These are phyloP conservation scores for Porites divaricata DNA, from an alignment of 92 coral and sea anemone species.

Conservation along the genomic window DNA sequence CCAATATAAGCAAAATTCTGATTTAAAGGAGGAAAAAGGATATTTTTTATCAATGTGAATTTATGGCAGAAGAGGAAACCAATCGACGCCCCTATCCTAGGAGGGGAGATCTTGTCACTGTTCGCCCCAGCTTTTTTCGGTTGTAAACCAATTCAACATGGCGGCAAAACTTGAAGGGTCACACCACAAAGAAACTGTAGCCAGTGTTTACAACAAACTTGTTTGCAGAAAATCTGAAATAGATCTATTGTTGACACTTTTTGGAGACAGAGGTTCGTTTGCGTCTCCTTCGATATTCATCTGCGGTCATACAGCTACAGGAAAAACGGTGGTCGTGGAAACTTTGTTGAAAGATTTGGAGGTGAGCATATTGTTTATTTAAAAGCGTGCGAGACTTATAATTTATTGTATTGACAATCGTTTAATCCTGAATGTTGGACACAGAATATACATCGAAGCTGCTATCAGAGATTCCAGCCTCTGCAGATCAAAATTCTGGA, in stretches of 20 bases:
- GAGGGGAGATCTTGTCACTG: not conserved
- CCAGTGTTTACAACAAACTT: constrained; percentile 37
- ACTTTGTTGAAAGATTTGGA: constrained; percentile 69
- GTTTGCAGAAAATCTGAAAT: constrained; percentile 77
- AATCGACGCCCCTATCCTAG: not conserved
- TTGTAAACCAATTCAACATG: constrained; percentile 3
- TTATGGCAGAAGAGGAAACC: not conserved
- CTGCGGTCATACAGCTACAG: constrained; percentile 91
- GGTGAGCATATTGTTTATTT: constrained; percentile 40
- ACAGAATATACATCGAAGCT: too few relatives aligned
- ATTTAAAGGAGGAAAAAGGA: too few relatives aligned
- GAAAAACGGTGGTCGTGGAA: constrained; percentile 78
- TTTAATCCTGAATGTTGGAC: too few relatives aligned
- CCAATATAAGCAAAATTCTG: too few relatives aligned
- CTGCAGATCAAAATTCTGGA: too few relatives aligned
- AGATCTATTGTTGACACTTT: constrained; percentile 68
- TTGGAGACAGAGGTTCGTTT: constrained; percentile 60
- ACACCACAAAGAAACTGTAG: not conserved
- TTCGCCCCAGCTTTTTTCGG: constrained; percentile 10
- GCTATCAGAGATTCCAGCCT: too few relatives aligned
- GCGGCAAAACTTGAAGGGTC: constrained; percentile 22
- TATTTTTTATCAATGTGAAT: not conserved
- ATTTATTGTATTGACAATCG: too few relatives aligned
- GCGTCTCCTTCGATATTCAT: constrained; percentile 78
- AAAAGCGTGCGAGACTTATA: too few relatives aligned